Conservation (phyloP, 2,888 invertebrate species). For the Carterocephalus palaemon region DNA sequence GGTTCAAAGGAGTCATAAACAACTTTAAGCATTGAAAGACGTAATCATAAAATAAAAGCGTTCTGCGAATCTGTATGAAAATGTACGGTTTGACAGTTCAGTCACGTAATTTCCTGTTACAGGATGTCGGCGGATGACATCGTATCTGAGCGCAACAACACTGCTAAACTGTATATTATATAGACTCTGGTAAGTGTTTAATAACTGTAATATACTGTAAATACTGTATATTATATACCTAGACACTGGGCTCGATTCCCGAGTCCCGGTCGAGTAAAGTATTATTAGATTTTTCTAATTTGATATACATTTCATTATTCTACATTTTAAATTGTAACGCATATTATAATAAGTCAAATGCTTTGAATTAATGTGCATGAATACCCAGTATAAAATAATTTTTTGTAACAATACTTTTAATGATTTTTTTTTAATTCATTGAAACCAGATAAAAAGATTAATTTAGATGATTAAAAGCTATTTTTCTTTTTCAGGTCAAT, state of each 20-base stretch:
- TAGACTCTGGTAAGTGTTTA: slow-evolving; percentile 28
- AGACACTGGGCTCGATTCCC: no score
- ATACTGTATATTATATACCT: not conserved
- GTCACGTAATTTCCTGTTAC: slow-evolving; percentile 23
- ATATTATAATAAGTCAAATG: no score
- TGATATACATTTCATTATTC: no score
- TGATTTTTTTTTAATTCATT: no score
- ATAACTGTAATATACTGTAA: no score
- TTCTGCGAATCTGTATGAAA: not conserved
- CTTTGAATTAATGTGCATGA: no score
- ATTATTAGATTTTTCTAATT: no score
- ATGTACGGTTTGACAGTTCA: slow-evolving; percentile 5
- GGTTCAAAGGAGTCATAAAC: no score
- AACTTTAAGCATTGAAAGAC: not conserved
- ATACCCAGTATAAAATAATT: no score
- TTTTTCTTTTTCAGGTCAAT: slow-evolving; percentile 52
- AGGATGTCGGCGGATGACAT: slow-evolving; percentile 24
- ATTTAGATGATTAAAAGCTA: not conserved
- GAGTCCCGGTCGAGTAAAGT: no score
- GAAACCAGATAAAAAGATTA: not conserved
- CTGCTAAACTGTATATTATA: slow-evolving; percentile 22
- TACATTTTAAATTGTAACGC: no score
- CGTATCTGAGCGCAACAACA: slow-evolving; percentile 14
- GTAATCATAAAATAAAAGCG: not conserved
- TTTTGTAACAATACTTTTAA: no score